phyloP scores from a whole-genome alignment of 1,140 invertebrate genomes.

The Atopsyche davidsoni region DNA sequence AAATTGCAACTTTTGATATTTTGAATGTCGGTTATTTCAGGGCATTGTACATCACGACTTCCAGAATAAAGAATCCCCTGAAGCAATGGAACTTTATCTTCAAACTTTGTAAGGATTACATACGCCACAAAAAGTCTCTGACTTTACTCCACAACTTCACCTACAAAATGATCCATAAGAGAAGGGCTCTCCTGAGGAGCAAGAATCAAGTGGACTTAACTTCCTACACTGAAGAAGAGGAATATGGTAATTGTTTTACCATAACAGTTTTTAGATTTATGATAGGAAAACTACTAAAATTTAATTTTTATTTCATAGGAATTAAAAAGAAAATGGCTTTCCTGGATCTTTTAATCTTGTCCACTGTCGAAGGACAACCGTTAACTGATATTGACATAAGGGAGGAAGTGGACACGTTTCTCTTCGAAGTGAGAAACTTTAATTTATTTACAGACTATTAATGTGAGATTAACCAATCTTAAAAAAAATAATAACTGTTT shows the following conservation, averaged over 20 bases:
- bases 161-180: conserved; percentile 48
- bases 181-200: conserved; percentile 36
- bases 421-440: conserved; percentile 71
- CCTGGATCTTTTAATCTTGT: conserved; percentile 67
- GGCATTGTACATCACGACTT: conserved; percentile 36
- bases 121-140: conserved; percentile 50
- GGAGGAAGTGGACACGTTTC: conserved; percentile 70
- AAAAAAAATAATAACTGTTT: too few species aligned
- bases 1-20: too few species aligned
- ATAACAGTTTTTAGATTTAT: too few species aligned
- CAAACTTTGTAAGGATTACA: conserved; percentile 37
- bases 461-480: too few species aligned
- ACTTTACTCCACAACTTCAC: conserved; percentile 64
- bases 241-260: too few species aligned
- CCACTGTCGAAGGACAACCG: conserved; percentile 48
- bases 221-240: conserved; percentile 17
- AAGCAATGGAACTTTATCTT: conserved; percentile 38
- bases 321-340: conserved; percentile 62
- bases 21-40: too few species aligned
- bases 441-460: too few species aligned
- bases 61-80: conserved; percentile 39
- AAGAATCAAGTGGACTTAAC: conserved; percentile 31
- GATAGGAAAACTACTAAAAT: too few species aligned
- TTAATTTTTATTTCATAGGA: too few species aligned
- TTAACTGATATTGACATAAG: conserved; percentile 60